Base-by-base conservation (phyloP, 2,888 invertebrate genomes). In the Drosophila greeni region DNA sequence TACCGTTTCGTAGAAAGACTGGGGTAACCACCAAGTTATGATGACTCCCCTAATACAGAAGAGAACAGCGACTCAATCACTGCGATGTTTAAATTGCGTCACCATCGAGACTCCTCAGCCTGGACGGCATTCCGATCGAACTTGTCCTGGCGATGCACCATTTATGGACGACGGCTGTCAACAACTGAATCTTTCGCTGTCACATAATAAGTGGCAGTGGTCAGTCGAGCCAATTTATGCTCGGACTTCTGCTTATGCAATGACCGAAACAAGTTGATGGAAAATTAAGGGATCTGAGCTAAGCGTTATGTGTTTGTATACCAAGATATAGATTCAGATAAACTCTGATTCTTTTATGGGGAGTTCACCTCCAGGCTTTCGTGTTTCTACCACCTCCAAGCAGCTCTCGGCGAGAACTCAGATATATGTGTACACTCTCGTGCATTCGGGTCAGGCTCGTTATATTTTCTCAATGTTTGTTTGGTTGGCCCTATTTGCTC, bases 81-180 rank as follows among this genome's bases (percentile, higher is more conserved):
- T 20, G n/a, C n/a, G 3, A 29, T 23, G n/a, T n/a, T n/a, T 14
- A 16, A 26, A 8, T 11, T 49, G 36, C 42, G 16, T 58, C 39
- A 59, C 20, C 12, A 26, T 3, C 12, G n/a, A 47, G 47, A 20
- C 33, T 29, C 51, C 26, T 26, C 26, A 48, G 26, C 42, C 39
- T 33, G 29, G 23, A 18, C 57, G 29, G 34, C 56, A 52, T 66
- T 66, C 40, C 57, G 34, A 54, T 24, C 18, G 8, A 12, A 49
- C 36, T 54, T 40, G 37, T 20, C 57, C 48, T 34, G 26, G 40
- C 53, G 52, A 16, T 39, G 42, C 43, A 16, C 70, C 75, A 58
- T 72, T 69, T 75, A 75, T 72, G 72, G 69, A 39, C 47, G 60
- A 62, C 52, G 33, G 16, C 57, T 73, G 70, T 70, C 73, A 67